Evolutionary conservation across 1,140 invertebrate species (phyloP), one percentile per base, ranked within the genome.

Genomic region (Palaemon carinicauda): DNA sequence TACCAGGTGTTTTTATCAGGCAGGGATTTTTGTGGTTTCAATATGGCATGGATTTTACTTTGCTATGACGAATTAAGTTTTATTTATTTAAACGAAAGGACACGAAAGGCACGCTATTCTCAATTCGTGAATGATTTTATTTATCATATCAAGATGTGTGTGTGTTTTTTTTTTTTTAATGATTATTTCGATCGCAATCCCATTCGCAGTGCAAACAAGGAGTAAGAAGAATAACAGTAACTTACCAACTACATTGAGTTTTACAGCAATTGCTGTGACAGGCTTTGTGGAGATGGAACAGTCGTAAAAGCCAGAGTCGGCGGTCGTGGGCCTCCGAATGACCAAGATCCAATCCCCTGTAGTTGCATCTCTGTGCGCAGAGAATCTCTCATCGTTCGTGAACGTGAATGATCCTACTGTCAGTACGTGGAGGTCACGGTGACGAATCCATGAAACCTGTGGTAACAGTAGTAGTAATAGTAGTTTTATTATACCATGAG

Each of bases 221-320:
- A 41, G 12, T 12, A 41, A 41, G 41, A 41, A 1, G 41, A 7
- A 41, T 41, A 12, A 19, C 21, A n/a, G 17, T 60, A 12, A 80
- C 95, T 95, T 91, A 96, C 96, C 95, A 56, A 96, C 95, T 89
- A 97, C 95, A 88, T 94, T 95, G 19, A 97, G 93, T 90, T 93
- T 93, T 54, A 96, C 93, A 12, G 94, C 94, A 90, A 95, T 94
- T 65, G 96, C 95, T 41, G 96, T 94, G 50, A 96, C 95, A 33
- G 96, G 96, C 17, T 95, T 96, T 9, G 96, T 97, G 87, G 95
- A 95, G 90, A 97, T 95, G 91, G 97, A 96, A 90, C 96, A 97
- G 91, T 97, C 96, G 92, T 97, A 97, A 60, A 95, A 94, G 56
- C 96, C 96, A 71, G 95, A 95, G 92, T 98, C 97, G 90, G 95